Evolutionary conservation across 2,888 invertebrate species (phyloP), one percentile per base, ranked within the genome.

Genomic region (Idaea aversata): DNA sequence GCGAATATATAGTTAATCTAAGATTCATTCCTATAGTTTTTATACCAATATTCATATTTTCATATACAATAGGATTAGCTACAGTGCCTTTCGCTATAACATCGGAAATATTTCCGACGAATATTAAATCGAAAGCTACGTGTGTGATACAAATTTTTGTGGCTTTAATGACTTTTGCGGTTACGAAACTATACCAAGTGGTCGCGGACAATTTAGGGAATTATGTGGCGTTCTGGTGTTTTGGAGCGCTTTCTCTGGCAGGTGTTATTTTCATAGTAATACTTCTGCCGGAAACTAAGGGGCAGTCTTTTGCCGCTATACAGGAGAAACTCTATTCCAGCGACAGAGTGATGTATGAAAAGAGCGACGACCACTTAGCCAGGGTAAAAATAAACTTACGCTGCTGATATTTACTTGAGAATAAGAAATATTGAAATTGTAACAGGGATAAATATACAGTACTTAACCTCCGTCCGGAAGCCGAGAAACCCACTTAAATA

Each of bases 71-170:
- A 77, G 95, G 95, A 15, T 90, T 95, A 79, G 95, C 95, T 0
- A 94, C 95, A 4, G 90, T 95, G 72, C 95, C 95, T 36, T 95
- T 94, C 77, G 93, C 95, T 59, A 93, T 95, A 63, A 93, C 94
- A 59, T 94, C 94, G 4, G 95, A 95, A 84, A 90, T 95, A 78
- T 94, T 96, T 80, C 94, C 96, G 59, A 88, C 94, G 4, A 91
- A 94, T 73, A 95, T 94, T 34, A 94, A 95, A 76, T 94, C 95
- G 0, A 91, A 94, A 68, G 95, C 95, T 0, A 94, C 95, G 36
- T 94, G 95, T 70, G 88, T 95, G 5, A 94, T 94, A 64, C 94
- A 95, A 66, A 93, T 95, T 77, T 93, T 93, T 71, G 95, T 94
- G 47, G 94, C 95, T 63, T 77, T 93, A 60, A 93, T 93, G 85